Evolutionary conservation across 2,888 invertebrate genomes (phyloP).

Genomic region (Hirtodrosophila trivittata): DNA sequence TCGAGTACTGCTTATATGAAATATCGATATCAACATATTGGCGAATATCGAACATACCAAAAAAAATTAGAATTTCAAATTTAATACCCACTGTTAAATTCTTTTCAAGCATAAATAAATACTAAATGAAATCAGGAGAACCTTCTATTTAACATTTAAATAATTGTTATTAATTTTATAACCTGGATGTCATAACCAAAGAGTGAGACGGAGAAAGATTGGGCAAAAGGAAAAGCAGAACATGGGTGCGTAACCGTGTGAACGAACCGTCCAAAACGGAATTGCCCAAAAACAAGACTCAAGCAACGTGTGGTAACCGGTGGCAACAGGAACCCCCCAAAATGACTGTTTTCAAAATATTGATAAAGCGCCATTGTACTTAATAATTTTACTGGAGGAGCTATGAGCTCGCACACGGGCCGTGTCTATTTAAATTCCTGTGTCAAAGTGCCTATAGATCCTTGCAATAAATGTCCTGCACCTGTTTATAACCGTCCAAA

Average conservation of each 20-base stretch:
- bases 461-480: slow-evolving; percentile 89
- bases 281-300: slow-evolving; percentile 52
- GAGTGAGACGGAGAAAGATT: too few relatives aligned
- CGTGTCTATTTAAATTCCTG: slow-evolving; percentile 90
- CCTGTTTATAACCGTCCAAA: slow-evolving; percentile 87
- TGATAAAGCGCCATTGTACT: slow-evolving; percentile 63
- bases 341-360: slow-evolving; percentile 46
- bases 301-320: slow-evolving; percentile 47
- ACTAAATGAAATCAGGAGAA: too few relatives aligned
- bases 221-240: too few relatives aligned
- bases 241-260: slow-evolving; percentile 48
- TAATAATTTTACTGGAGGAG: slow-evolving; percentile 7
- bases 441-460: slow-evolving; percentile 89
- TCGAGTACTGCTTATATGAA: slow-evolving; percentile 1
- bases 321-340: slow-evolving; percentile 58
- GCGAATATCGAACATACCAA: too few relatives aligned
- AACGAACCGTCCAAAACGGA: slow-evolving; percentile 57
- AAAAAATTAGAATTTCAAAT: too few relatives aligned
- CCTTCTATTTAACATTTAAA: too few relatives aligned
- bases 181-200: too few relatives aligned
- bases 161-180: too few relatives aligned
- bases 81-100: too few relatives aligned
- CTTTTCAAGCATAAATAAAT: too few relatives aligned
- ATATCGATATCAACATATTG: slow-evolving; percentile 5
- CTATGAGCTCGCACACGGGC: slow-evolving; percentile 85